Evolutionary conservation across 2,888 invertebrate species (phyloP).

Genomic region (Bembecia ichneumoniformis): DNA sequence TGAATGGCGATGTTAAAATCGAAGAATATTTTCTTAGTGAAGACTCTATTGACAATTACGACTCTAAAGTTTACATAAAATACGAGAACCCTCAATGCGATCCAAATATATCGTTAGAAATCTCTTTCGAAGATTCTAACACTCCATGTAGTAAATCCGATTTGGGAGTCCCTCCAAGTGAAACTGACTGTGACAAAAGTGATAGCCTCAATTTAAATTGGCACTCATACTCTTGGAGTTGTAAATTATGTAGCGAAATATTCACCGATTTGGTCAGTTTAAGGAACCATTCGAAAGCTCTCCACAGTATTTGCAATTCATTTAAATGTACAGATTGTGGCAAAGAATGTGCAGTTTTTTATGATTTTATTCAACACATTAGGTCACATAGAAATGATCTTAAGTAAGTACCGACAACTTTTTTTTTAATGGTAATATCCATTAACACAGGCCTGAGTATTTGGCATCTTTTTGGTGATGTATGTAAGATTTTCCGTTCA

Average conservation of each 20-base stretch:
- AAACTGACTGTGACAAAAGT: no score
- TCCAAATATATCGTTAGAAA: no score
- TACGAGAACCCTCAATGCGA: no score
- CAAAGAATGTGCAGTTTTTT: conserved; percentile 7
- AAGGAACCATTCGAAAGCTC: conserved; percentile 10
- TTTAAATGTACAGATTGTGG: conserved; percentile 14
- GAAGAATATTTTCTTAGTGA: conserved; percentile 43
- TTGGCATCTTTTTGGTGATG: no score
- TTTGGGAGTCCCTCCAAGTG: no score
- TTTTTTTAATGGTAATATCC: no score
- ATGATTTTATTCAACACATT: conserved; percentile 14
- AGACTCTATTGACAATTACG: conserved; percentile 20
- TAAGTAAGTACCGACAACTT: background rate
- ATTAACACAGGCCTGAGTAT: no score
- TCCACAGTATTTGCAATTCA: conserved; percentile 11
- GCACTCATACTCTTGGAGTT: conserved; percentile 11
- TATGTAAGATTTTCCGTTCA: no score
- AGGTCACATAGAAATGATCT: conserved; percentile 6
- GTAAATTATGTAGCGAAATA: conserved; percentile 8
- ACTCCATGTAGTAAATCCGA: no score
- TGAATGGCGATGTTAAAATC: conserved; percentile 21
- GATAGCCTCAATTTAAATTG: background rate
- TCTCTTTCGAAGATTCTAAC: background rate
- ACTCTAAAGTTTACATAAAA: conserved; percentile 19
- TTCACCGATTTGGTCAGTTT: conserved; percentile 7